Evolutionary conservation across 2,113 vertebrate species (phyloP), one percentile per base, ranked within the genome.

Genomic region (Lichenostomus cassidix): DNA sequence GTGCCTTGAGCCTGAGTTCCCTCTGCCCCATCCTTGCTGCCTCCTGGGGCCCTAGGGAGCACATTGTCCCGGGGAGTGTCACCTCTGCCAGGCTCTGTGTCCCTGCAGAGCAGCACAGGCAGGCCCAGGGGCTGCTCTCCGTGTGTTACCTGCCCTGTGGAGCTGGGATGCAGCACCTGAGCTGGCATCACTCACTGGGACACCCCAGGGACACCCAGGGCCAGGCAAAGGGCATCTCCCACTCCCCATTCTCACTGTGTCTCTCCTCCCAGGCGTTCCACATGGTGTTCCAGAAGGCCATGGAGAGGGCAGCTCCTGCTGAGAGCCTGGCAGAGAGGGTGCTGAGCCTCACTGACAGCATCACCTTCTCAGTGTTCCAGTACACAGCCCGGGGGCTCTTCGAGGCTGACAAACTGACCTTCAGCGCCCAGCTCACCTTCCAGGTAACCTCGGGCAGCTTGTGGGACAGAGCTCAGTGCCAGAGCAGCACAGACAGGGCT

Each of bases 361-460:
- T 99, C 94, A 99, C 99, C 37, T 98, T 98, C 96, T 99, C 98
- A 0, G 97, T 98, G 60, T 99, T 98, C 97, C 99, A 99, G 97
- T 99, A 99, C 83, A 99, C 99, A 15, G 98, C 98, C 49, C 98
- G 99, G 4, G 99, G 99, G 33, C 98, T 99, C 74, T 99, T 99
- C 27, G 99, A 99, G 95, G 98, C 98, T 44, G 99, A 99, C 96
- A 99, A 99, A 85, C 97, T 99, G 94, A 99, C 98, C 67, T 99
- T 98, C 97, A 98, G 97, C 0, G 97, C 99, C 52, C 99, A 99
- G 97, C 98, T 99, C 31, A 97, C 99, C 82, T 99, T 99, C 97
- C 99, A 99, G 99, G 99, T 99, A 98, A 58, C 17, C 29, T 15
- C 4, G 11, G 53, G 44, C 58, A 41, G 9, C 15, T 0, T 0